Evolutionary conservation across 2,113 vertebrate genomes (phyloP), one percentile per base, ranked within the genome.

Genomic region (Dissostichus mawsoni): DNA sequence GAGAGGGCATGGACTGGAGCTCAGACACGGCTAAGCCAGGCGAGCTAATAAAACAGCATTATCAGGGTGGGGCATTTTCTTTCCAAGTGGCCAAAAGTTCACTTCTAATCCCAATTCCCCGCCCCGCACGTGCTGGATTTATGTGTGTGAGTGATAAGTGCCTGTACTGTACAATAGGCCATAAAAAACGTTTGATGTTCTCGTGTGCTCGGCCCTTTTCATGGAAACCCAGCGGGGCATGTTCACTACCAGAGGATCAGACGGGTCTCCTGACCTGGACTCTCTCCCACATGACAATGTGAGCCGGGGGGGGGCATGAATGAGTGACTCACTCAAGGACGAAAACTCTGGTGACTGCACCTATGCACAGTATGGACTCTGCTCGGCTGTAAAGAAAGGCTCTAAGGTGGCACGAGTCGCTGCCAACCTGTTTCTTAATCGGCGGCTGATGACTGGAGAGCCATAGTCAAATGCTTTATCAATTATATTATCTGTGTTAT

Each of bases 201-300:
- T 76, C 0, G 3, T 86, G 69, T 3, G n/a, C 76, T 81, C 10
- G 14, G 13, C 51, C 8, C 51, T 52, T 70, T 89, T 81, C 79
- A 29, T 78, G 87, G 87, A 92, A 91, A 83, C 71, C 50, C 79
- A 89, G 53, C 64, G n/a, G 89, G 89, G 84, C 47, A 63, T 52
- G 71, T 76, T 87, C 79, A 23, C 78, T 74, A 69, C 63, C 1
- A 66, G 77, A 74, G 80, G 74, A 85, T 78, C 47, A 73, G 89
- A 57, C 76, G 6, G 67, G 82, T 90, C 83, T 91, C 83, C 88
- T 90, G 91, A 91, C 59, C 56, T 18, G 51, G 51, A 23, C 45
- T 65, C 69, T 11, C 61, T 11, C 58, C 18, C 3, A 52, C 82
- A 81, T 85, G 80, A 72, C 56, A 25, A 2, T 5, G 52, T 76